Conservation (phyloP, 2,113 vertebrate species). For the Taurulus bubalis region DNA sequence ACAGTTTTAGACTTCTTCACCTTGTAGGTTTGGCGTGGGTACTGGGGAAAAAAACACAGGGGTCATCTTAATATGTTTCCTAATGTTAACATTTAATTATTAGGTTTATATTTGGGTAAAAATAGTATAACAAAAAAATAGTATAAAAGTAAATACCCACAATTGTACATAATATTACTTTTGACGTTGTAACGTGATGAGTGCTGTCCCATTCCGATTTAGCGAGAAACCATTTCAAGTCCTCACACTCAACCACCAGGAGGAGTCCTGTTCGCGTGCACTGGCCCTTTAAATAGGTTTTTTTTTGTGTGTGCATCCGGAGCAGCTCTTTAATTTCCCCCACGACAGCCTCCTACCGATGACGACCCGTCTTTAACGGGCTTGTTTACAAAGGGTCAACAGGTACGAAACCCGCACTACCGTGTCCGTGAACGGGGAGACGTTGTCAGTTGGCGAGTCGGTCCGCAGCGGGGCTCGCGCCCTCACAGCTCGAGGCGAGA, state of each 20-base stretch:
- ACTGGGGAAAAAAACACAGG: no score
- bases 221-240: no score
- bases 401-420: slow-evolving; percentile 7
- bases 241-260: no score
- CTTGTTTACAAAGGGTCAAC: background rate
- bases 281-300: slow-evolving; percentile 50
- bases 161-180: no score
- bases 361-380: background rate
- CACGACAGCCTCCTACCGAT: slow-evolving; percentile 23
- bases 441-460: background rate
- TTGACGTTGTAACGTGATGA: no score
- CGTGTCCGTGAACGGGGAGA: background rate
- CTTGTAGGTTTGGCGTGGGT: no score
- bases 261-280: background rate
- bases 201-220: no score
- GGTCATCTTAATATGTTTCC: no score
- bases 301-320: slow-evolving; percentile 51
- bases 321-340: slow-evolving; percentile 15
- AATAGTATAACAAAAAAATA: no score
- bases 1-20: background rate
- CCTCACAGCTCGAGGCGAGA: background rate
- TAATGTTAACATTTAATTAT: no score
- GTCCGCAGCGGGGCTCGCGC: background rate
- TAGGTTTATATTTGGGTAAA: no score
- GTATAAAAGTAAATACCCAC: no score